Evolutionary conservation across 2,113 vertebrate species (phyloP).

Genomic region (Rhea pennata): DNA sequence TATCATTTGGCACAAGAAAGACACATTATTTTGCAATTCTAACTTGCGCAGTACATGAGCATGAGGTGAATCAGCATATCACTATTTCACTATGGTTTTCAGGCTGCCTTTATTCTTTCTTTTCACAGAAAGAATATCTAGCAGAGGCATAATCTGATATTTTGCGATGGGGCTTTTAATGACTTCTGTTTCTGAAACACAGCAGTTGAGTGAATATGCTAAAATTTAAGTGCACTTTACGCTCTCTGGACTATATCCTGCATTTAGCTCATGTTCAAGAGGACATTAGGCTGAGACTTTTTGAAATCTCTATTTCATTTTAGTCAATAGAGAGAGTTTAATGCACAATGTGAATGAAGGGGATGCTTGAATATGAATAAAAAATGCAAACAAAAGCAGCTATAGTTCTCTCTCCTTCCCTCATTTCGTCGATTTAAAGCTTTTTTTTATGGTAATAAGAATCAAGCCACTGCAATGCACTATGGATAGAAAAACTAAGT

Average conservation of each 20-base stretch:
- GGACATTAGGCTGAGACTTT: slow-evolving; percentile 21
- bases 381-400: slow-evolving; percentile 27
- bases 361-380: not conserved
- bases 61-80: not conserved
- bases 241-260: slow-evolving; percentile 2
- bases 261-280: slow-evolving; percentile 3
- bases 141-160: slow-evolving; percentile 49
- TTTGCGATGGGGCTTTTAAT: slow-evolving; percentile 42
- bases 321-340: not conserved
- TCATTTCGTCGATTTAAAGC: not conserved
- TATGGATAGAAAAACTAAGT: not conserved
- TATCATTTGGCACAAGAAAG: slow-evolving; percentile 2
- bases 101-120: slow-evolving; percentile 3
- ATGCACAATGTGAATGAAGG: not conserved
- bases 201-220: not conserved
- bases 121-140: slow-evolving; percentile 38
- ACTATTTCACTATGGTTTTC: slow-evolving; percentile 32
- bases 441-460: not conserved
- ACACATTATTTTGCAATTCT: slow-evolving; percentile 12
- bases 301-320: slow-evolving; percentile 25
- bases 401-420: not conserved
- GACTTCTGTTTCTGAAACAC: slow-evolving; percentile 21
- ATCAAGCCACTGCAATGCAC: not conserved
- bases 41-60: not conserved
- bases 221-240: slow-evolving; percentile 39